Base-by-base conservation (phyloP, 92 coral and sea anemone genomes). In the Heteractis magnifica region DNA sequence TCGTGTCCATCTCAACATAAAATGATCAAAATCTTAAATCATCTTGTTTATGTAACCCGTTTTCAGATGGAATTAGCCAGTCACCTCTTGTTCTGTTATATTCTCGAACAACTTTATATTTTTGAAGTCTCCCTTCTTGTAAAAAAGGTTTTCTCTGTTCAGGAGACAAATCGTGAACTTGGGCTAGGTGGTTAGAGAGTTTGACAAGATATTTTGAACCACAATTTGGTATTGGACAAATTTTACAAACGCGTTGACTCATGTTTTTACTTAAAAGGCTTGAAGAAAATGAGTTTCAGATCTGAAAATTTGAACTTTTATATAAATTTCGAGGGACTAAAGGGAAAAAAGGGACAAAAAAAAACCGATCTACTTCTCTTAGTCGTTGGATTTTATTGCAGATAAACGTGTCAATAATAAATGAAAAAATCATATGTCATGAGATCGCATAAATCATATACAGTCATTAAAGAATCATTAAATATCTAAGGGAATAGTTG, bases 401-500 rank as follows among this genome's bases (percentile, higher is more conserved):
- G 14, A 56, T 10, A 56, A 56, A 56, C 60, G 14, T 56, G 60
- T 56, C 60, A 8, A 56, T 26, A 56, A 56, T 8, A 3, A 6
- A 56, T 56, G 1, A 56, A 56, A 56, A 4, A 56, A 56, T 56
- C 60, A 56, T 56, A 56, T 56, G 14, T 16, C 14, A 56, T 56
- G 60, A 26, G 26, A 26, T 26, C 1, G 26, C 26, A 26, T 26
- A 26, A 26, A 26, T 26, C 26, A 26, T 56, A 56, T 16, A 56
- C 60, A 56, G 10, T 56, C 60, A 56, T 56, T 6, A 56, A 56
- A 56, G 1, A 10, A 6, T 6, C 14, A 16, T 56, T 75, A 86
- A 62, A 75, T 86, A 34, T 87, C 90, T 41, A 87, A 55, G 10
- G 90, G 90, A 4, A 82, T 6, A 5, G 90, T 87, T 51, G 77